Percentiles rank a stretch among this genome's conserved stretches.
Evolutionary conservation across 2,113 vertebrate genomes (phyloP).

Genomic region (Pipra filicauda): DNA sequence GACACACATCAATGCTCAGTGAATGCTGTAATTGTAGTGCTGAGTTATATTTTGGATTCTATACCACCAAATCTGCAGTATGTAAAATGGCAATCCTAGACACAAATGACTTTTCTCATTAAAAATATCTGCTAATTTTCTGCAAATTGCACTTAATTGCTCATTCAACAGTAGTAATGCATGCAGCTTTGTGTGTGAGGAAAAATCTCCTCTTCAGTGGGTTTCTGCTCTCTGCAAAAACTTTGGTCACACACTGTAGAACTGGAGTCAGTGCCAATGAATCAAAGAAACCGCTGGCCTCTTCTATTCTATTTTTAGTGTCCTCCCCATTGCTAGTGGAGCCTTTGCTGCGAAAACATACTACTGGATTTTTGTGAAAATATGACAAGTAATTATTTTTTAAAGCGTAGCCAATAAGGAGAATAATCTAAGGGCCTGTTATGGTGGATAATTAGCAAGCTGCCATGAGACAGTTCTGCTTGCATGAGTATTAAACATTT

Average conservation of each 20-base stretch:
- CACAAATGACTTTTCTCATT: background rate
- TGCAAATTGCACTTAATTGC: background rate
- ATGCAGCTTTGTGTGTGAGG: background rate
- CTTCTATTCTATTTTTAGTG: constrained; percentile 11
- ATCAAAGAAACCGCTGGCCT: background rate
- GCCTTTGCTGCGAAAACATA: background rate
- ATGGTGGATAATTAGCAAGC: constrained; percentile 17
- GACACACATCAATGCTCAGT: background rate
- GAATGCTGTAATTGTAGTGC: background rate
- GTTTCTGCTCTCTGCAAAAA: background rate
- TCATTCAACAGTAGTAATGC: background rate
- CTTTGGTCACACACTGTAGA: background rate
- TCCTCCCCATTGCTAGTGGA: background rate
- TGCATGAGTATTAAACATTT: constrained; percentile 34
- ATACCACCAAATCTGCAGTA: background rate
- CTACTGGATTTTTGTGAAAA: background rate
- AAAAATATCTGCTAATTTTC: background rate
- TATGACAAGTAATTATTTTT: constrained; percentile 10
- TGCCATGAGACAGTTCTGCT: background rate
- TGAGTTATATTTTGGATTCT: background rate
- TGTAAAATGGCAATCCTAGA: background rate
- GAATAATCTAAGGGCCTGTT: background rate
- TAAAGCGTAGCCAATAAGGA: background rate
- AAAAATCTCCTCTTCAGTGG: background rate
- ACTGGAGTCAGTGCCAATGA: background rate